Base-by-base conservation (phyloP, 2,113 vertebrate genomes). In the Empidonax traillii region DNA sequence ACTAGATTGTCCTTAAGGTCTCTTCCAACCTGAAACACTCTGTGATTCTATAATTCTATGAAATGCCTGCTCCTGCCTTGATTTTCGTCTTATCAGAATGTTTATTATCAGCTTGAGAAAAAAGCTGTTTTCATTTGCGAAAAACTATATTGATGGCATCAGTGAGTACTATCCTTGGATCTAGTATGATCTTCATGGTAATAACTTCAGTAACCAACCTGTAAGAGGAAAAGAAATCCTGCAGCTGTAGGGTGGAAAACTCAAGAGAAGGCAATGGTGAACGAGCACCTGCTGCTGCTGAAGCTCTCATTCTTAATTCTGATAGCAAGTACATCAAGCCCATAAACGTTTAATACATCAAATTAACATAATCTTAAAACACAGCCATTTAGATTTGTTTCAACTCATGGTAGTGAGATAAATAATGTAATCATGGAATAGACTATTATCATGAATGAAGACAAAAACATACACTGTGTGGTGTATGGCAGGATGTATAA, bases 401-500 rank as follows among this genome's bases (percentile, higher is more conserved):
- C 37, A 58, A 2, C 2, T 67, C 31, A 39, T 4, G 1, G 2
- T 33, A 63, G n/a, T 25, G 10, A 53, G 1, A 49, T 21, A 49
- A 75, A 63, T 27, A 62, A 9, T 27, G 22, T n/a, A 67, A 41
- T 27, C 16, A 11, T 79, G 43, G 28, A 71, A 53, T 4, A 66
- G 11, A 33, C 1, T 3, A 28, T 31, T 73, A 52, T 71, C 61
- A 37, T 1, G 0, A 71, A 53, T 9, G 4, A 71, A 86, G 28
- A 62, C 14, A 2, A 62, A 67, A 71, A 72, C 18, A 56, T 66
- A 16, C 27, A 9, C 22, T 52, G 7, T 19, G 24, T 53, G 7
- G 10, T 63, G 7, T 37, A 51, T 8, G 4, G 44, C 16, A 72
- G 15, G 16, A 39, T 24, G 4, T 2, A 27, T 11, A 44, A 5